Conservation (phyloP, 2,888 invertebrate genomes). For the Mythimna lalbum region DNA sequence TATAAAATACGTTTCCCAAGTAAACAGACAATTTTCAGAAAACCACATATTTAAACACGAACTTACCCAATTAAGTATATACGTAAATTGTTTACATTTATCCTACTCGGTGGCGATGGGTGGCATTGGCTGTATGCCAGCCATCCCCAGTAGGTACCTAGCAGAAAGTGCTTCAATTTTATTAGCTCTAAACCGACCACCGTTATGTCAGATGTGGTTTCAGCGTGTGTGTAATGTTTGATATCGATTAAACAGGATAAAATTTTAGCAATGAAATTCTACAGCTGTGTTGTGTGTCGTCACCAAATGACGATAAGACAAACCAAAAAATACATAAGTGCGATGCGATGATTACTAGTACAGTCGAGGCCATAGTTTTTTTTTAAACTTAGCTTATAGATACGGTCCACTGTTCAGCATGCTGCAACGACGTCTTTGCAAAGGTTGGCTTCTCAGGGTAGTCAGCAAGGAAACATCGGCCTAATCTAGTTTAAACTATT, state of each 20-base stretch:
- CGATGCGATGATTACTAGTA: background rate
- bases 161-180: conserved; percentile 27
- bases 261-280: background rate
- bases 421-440: too few relatives aligned
- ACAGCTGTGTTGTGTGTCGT: background rate
- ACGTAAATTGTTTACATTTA: conserved; percentile 14
- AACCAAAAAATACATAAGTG: background rate
- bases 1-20: background rate
- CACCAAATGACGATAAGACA: background rate
- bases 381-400: too few relatives aligned
- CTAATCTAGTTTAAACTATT: too few relatives aligned
- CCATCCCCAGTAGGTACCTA: conserved; percentile 21
- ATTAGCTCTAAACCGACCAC: conserved; percentile 18
- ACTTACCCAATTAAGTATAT: conserved; percentile 12
- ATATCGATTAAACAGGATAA: background rate
- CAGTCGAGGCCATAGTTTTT: background rate
- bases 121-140: conserved; percentile 45
- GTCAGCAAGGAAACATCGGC: too few relatives aligned
- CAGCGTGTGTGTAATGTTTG: background rate
- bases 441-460: too few relatives aligned
- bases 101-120: background rate
- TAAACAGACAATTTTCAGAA: background rate
- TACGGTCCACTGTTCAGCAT: too few relatives aligned
- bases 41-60: conserved; percentile 6
- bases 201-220: conserved; percentile 2